Conservation (phyloP, 2,797 vertebrate genomes). For the Hirundo rustica region DNA sequence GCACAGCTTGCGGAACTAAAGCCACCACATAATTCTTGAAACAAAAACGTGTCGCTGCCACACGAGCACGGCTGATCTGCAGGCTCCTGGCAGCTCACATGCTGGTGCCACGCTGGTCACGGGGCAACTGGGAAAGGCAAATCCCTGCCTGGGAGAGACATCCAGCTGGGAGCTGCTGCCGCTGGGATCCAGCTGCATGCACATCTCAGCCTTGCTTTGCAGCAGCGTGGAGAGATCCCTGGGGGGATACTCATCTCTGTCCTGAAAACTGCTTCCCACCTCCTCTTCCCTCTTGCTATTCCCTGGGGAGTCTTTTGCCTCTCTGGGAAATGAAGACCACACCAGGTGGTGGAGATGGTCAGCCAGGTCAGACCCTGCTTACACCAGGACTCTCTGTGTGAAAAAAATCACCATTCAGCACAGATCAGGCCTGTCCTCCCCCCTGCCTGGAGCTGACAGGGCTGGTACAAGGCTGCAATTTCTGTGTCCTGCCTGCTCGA, state of each 20-base stretch:
- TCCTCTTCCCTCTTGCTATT: background rate
- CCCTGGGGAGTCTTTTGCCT: background rate
- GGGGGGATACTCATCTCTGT: background rate
- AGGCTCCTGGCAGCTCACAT: background rate
- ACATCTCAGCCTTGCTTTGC: background rate
- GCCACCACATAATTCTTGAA: background rate
- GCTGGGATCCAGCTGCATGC: background rate
- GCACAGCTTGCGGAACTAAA: background rate
- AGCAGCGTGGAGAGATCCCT: background rate
- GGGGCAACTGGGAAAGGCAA: background rate
- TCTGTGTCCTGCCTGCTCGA: background rate
- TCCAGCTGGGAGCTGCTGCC: background rate
- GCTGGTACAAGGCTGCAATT: background rate
- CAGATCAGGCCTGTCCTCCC: background rate
- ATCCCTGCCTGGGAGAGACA: background rate
- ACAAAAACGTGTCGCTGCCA: background rate
- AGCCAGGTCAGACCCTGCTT: background rate
- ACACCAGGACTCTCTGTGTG: background rate
- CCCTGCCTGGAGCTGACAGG: background rate
- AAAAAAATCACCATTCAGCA: background rate
- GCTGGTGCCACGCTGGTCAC: background rate
- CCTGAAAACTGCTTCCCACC: background rate
- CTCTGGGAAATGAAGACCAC: background rate
- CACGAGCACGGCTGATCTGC: rapidly evolving
- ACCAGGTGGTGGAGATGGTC: background rate